Percentiles rank a stretch among this genome's conserved stretches.
Conservation (phyloP, 2,113 vertebrate genomes). For the Blennius ocellaris region DNA sequence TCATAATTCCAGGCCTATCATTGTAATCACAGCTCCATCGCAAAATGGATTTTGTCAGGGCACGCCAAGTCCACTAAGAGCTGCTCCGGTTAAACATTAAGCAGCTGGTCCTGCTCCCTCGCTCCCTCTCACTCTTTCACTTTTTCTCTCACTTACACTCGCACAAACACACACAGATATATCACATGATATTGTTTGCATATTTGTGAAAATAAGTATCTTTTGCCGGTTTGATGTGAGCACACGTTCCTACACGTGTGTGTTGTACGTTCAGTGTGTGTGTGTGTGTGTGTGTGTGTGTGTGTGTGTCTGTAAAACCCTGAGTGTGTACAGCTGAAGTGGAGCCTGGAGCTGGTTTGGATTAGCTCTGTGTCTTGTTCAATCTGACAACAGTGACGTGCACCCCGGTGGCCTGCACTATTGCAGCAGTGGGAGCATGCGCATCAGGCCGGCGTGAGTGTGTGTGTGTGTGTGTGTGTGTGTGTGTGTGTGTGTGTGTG, state of each 20-base stretch:
- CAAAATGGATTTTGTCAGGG: conserved; percentile 87
- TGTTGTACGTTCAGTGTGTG: too few relatives aligned
- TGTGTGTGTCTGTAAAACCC: conserved; percentile 9
- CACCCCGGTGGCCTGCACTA: conserved; percentile 55
- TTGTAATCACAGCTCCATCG: conserved; percentile 85
- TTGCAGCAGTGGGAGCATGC: conserved; percentile 49
- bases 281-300: conserved; percentile 11
- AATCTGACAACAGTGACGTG: conserved; percentile 80
- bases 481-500: conserved; percentile 13
- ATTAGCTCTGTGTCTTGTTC: conserved; percentile 79
- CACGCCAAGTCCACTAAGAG: conserved; percentile 84
- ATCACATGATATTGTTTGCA: conserved; percentile 42
- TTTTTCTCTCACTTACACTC: conserved; percentile 16
- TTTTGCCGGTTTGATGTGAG: conserved; percentile 22
- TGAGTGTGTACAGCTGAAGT: conserved; percentile 27
- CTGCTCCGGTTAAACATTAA: conserved; percentile 75
- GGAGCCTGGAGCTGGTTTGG: conserved; percentile 73
- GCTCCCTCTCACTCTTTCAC: conserved; percentile 34
- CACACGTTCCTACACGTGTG: not conserved
- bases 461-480: too few relatives aligned
- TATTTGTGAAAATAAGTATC: conserved; percentile 44
- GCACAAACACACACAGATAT: conserved; percentile 13
- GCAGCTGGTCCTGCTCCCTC: conserved; percentile 85
- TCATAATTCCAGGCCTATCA: conserved; percentile 83
- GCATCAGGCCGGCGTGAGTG: not conserved